phyloP scores from a whole-genome alignment of 2,888 invertebrate species.

The Phalangium opilio region DNA sequence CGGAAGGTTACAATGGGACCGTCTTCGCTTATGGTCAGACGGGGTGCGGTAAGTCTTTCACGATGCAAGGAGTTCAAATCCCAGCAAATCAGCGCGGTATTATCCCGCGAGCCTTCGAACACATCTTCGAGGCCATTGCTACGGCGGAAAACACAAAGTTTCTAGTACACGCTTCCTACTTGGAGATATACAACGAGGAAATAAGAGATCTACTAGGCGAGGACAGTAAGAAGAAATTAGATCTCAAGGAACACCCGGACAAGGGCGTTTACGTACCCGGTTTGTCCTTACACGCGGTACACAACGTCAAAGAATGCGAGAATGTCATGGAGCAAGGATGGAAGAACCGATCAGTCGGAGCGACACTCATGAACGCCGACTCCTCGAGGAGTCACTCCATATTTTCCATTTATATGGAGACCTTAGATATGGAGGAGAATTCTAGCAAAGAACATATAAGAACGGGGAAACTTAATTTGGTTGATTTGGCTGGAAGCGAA shows the following conservation, averaged over 20 bases:
- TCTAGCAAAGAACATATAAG: conserved; percentile 40
- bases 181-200: conserved; percentile 73
- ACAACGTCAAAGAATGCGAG: conserved; percentile 60
- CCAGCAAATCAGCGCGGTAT: conserved; percentile 36
- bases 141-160: conserved; percentile 52
- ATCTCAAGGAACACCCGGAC: conserved; percentile 49
- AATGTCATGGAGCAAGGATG: conserved; percentile 57
- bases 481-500: conserved; percentile 78
- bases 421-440: conserved; percentile 40
- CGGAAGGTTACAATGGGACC: conserved; percentile 83
- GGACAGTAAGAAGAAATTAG: conserved; percentile 42
- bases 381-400: conserved; percentile 76
- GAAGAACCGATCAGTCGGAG: conserved; percentile 61
- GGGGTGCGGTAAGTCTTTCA: conserved; percentile 77
- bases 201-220: conserved; percentile 50
- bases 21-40: conserved; percentile 89
- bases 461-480: conserved; percentile 63
- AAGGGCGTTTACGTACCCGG: conserved; percentile 49
- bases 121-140: conserved; percentile 69
- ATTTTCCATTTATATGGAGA: conserved; percentile 68
- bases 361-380: conserved; percentile 76
- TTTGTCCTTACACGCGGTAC: conserved; percentile 57
- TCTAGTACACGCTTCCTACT: conserved; percentile 57
- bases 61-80: conserved; percentile 59
- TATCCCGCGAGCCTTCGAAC: conserved; percentile 57